Evolutionary conservation across 2,888 invertebrate genomes (phyloP).

Genomic region (Dasypogon diadema): DNA sequence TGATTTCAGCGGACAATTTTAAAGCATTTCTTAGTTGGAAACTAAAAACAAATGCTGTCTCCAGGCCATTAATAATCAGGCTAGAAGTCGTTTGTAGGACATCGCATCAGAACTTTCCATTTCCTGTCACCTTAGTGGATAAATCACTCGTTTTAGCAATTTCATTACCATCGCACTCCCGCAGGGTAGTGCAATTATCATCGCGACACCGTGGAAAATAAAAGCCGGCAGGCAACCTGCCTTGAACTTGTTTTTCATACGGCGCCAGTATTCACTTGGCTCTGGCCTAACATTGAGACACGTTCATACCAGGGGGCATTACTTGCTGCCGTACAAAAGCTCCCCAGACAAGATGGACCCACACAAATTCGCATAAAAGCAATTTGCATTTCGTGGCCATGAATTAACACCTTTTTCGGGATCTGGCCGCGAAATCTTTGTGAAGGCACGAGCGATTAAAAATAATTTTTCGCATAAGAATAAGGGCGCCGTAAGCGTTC

Average conservation of each 20-base stretch:
- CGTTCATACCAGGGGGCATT: slow-evolving; percentile 9
- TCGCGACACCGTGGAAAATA: slow-evolving; percentile 29
- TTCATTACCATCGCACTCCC: slow-evolving; percentile 1
- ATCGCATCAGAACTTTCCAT: not conserved
- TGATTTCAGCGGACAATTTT: too few species aligned
- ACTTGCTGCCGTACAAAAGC: slow-evolving; percentile 9
- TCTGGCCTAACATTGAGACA: slow-evolving; percentile 31
- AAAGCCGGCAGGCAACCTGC: slow-evolving; percentile 22
- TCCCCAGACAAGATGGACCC: not conserved
- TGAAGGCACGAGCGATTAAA: not conserved
- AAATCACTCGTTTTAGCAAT: slow-evolving; percentile 6
- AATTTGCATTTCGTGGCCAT: slow-evolving; percentile 28
- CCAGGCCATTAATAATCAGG: not conserved
- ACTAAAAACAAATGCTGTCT: not conserved
- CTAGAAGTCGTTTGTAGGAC: not conserved
- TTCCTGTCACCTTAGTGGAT: not conserved
- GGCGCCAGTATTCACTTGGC: slow-evolving; percentile 47
- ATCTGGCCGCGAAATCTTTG: slow-evolving; percentile 11
- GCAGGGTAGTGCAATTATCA: slow-evolving; percentile 20
- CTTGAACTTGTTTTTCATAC: slow-evolving; percentile 47
- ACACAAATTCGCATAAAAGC: not conserved
- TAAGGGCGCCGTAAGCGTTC: slow-evolving; percentile 8
- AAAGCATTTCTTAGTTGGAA: not conserved
- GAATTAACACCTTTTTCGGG: slow-evolving; percentile 43
- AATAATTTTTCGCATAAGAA: not conserved